A percentile compares a stretch with the other conserved stretches of the same genome.
These are phyloP conservation scores for Phytoseiulus persimilis DNA, from an alignment of 2,888 invertebrate genomes.

Conservation along the genomic window DNA sequence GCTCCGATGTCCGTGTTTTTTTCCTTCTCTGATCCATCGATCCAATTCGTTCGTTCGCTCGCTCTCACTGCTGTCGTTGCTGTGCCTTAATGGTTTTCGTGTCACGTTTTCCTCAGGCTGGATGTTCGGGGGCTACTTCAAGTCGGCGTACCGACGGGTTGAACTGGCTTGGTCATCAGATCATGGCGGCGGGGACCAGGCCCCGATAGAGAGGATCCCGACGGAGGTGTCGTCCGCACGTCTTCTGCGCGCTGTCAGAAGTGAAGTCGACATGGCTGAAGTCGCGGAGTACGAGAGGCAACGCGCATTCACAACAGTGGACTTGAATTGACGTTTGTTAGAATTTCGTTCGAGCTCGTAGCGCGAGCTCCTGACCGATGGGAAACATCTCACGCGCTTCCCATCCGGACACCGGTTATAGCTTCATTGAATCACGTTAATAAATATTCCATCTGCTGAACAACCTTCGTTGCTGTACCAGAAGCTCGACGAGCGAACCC, in stretches of 20 bases:
- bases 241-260: constrained; percentile 20
- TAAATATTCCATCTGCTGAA: too few species aligned
- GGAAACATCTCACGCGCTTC: too few species aligned
- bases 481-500: too few species aligned
- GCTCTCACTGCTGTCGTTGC: neutral
- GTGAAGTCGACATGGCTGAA: neutral
- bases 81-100: neutral
- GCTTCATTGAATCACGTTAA: too few species aligned
- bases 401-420: too few species aligned
- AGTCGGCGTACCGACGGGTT: neutral
- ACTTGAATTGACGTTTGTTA: too few species aligned
- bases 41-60: neutral
- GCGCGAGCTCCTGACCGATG: too few species aligned
- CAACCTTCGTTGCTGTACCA: too few species aligned
- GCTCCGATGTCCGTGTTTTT: neutral
- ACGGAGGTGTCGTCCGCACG: constrained; percentile 23
- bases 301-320: neutral
- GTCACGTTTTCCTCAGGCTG: constrained; percentile 7
- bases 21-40: too few species aligned
- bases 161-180: neutral
- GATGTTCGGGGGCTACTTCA: neutral
- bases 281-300: neutral
- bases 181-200: neutral
- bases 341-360: too few species aligned
- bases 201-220: neutral